phyloP scores from a whole-genome alignment of 2,113 vertebrate genomes.

The Dascyllus trimaculatus region DNA sequence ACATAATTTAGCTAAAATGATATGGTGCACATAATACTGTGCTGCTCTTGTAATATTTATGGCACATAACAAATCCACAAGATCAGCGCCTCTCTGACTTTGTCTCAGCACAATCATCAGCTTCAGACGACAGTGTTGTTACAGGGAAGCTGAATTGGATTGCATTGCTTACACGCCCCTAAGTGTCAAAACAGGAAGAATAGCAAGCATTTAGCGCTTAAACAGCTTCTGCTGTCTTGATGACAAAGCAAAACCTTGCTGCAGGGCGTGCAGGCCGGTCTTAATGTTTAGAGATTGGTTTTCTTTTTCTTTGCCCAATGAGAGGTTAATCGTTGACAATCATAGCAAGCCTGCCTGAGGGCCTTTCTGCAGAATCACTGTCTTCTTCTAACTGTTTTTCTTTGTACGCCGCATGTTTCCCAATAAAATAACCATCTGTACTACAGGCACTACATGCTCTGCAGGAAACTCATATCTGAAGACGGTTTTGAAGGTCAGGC shows the following conservation, averaged over 20 bases:
- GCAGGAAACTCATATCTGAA: background rate
- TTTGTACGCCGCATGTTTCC: constrained; percentile 24
- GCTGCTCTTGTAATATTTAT: background rate
- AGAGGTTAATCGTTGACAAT: constrained; percentile 73
- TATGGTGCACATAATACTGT: background rate
- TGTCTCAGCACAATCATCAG: background rate
- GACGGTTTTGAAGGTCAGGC: background rate
- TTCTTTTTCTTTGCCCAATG: constrained; percentile 48
- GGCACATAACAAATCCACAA: background rate
- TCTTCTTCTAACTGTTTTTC: constrained; percentile 23
- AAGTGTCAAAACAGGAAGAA: constrained; percentile 19
- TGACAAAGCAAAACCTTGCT: constrained; percentile 62
- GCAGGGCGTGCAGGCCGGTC: constrained; percentile 36
- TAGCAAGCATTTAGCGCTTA: constrained; percentile 34
- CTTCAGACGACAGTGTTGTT: constrained; percentile 5
- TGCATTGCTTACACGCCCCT: background rate
- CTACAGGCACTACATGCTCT: constrained; percentile 3
- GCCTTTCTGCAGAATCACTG: constrained; percentile 4
- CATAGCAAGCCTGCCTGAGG: constrained; percentile 48
- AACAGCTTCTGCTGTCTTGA: constrained; percentile 31
- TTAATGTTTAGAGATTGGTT: constrained; percentile 47
- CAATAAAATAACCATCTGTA: constrained; percentile 67
- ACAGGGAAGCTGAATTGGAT: constrained; percentile 2
- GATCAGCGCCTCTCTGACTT: background rate
- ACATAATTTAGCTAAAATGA: background rate